Base-by-base conservation (phyloP, 35 echinoderm and acorn worm species). In the Patiria miniata region DNA sequence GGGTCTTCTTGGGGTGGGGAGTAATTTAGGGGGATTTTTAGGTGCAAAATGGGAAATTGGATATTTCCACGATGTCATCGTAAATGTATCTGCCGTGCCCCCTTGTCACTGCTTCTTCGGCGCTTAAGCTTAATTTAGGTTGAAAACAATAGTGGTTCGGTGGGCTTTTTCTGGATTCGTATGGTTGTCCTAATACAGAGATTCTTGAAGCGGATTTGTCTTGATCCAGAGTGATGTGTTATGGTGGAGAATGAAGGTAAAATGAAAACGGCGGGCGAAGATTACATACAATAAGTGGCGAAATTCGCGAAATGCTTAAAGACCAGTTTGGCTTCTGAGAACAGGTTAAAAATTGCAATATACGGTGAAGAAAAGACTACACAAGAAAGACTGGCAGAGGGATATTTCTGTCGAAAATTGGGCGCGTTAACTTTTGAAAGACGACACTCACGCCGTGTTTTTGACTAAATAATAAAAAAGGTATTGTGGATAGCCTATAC, bases 41-140 rank as follows among this genome's bases (percentile, higher is more conserved):
- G 34, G 26, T 34, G 65, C 19, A 12, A 73, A 34, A 73, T 73
- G 65, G n/a, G 65, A 73, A 73, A 73, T 73, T 73, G 65, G 65
- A 30, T 23, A 34, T 73, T 73, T 73, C 65, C 65, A 73, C 14
- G 2, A 23, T 10, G 34, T 73, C 65, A 30, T 73, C 65, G 34
- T 73, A 32, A 73, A 73, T 32, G 65, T 0, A 15, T 73, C 15
- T 28, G 15, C 8, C 8, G 65, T 26, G 19, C 0, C 57, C 19
- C 18, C 19, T 26, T 60, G 26, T 36, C 14, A 30, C 26, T 26
- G 14, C 14, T 9, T 22, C 65, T 26, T 73, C 14, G 15, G 7
- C 65, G 65, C 14, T 73, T 14, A 14, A 2, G 14, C 65, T 73
- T 61, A 36, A 32, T 10, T 18, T 12, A 4, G 42, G 42, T 47